phyloP scores from a whole-genome alignment of 2,888 invertebrate species.

The Hanleya hanleyi region DNA sequence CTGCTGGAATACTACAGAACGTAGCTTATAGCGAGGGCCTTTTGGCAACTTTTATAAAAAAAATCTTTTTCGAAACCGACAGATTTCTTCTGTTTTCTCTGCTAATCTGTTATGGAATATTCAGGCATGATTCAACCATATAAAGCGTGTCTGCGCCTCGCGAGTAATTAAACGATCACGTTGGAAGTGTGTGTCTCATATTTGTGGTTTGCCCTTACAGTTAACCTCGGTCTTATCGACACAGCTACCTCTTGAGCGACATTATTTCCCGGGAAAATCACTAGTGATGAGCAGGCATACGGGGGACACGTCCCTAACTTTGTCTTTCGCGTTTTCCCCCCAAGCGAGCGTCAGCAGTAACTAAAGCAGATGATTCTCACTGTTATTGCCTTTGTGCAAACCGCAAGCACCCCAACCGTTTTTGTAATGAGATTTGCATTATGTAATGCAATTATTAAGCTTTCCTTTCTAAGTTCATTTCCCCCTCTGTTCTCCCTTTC shows the following conservation, averaged over 20 bases:
- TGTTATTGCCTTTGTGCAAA: not conserved
- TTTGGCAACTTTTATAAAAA: too few species aligned
- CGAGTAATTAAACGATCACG: not conserved
- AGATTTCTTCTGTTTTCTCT: too few species aligned
- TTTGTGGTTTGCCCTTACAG: not conserved
- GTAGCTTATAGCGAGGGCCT: too few species aligned
- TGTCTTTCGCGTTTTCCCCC: not conserved
- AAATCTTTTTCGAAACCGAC: too few species aligned
- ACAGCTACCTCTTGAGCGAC: not conserved
- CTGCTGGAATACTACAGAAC: too few species aligned
- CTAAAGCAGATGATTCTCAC: not conserved
- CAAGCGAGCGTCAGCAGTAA: not conserved
- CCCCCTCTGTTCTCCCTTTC: not conserved
- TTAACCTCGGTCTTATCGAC: not conserved
- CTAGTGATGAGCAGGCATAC: too few species aligned
- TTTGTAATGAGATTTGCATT: constrained; percentile 5
- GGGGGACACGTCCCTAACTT: too few species aligned
- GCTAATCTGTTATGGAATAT: too few species aligned
- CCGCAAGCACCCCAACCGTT: constrained; percentile 3
- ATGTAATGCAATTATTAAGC: not conserved
- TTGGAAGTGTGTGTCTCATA: not conserved
- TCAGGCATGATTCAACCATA: too few species aligned
- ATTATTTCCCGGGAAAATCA: not conserved
- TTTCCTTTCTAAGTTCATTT: not conserved
- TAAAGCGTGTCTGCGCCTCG: too few species aligned